Base-by-base conservation (phyloP, 2,113 vertebrate genomes). In the Gnathonemus longibarbis region DNA sequence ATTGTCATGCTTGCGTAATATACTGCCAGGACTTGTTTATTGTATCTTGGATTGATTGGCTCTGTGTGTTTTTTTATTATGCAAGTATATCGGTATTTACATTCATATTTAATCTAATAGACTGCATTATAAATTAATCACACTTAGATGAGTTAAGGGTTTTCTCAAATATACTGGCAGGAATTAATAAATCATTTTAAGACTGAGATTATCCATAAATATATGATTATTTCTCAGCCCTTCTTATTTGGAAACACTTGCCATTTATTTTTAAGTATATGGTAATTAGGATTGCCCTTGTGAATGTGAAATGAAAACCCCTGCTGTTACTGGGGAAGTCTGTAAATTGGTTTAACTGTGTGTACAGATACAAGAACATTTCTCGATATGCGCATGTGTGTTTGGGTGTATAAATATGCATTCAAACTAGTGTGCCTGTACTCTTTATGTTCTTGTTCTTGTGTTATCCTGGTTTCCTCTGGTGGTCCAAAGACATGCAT, bases 161-260 rank as follows among this genome's bases (percentile, higher is more conserved):
- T 35, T 39, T 39, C 74, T 80, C 35, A 80, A 70, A 80, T 80
- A 80, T 2, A 19, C 74, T 80, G 74, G 74, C 74, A 80, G 74
- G 35, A 80, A 80, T 80, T 80, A 39, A 42, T 80, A 80, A 80
- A 80, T 42, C 31, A 80, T 80, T 80, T 80, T 80, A 70, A 80
- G 74, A 80, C 74, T 39, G n/a, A 80, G 35, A 42, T 80, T 80
- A 80, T 42, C 74, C 74, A 42, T 80, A 80, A 80, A 80, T 80
- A 80, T 80, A 42, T 39, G 31, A 35, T 35, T 80, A 35, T 80
- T 80, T 80, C 15, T 42, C 70, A 77, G 39, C 70, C 31, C 24
- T 70, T 77, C 70, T 39, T 77, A 77, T 77, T 77, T 77, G 31
- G 31, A 39, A 77, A 77, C 27, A 77, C 70, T 77, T 77, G 27